phyloP scores from a whole-genome alignment of 2,888 invertebrate species.

The Andrena flavipes region DNA sequence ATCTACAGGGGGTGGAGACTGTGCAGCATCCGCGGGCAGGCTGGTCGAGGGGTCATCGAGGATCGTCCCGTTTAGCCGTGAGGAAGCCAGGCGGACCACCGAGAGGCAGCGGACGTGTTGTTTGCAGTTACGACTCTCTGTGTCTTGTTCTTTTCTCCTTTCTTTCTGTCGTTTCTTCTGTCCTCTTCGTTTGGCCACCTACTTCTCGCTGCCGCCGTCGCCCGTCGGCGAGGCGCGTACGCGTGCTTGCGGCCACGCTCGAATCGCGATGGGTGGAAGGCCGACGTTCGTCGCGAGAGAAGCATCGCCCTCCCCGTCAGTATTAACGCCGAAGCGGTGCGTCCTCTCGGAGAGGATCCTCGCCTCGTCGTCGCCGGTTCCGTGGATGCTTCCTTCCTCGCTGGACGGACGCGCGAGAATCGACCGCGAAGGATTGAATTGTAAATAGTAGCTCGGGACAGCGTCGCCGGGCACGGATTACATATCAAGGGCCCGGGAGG shows the following conservation, averaged over 20 bases:
- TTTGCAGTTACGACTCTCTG: constrained; percentile 20
- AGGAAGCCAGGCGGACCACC: constrained; percentile 36
- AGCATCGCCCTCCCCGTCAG: constrained; percentile 16
- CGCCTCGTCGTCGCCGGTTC: constrained; percentile 37
- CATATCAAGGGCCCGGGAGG: constrained; percentile 68
- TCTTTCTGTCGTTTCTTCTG: not conserved
- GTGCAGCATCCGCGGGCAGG: constrained; percentile 2
- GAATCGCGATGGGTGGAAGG: not conserved
- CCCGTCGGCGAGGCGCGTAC: constrained; percentile 43
- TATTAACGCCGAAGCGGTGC: constrained; percentile 39
- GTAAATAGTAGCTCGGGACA: constrained; percentile 51
- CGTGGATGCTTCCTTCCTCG: constrained; percentile 34
- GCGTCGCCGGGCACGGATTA: constrained; percentile 60
- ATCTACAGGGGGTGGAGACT: constrained; percentile 5
- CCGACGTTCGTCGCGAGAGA: not conserved
- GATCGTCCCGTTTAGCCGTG: constrained; percentile 43
- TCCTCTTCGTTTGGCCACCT: constrained; percentile 14
- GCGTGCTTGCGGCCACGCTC: not conserved
- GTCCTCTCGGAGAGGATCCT: constrained; percentile 32
- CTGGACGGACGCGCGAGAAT: constrained; percentile 29
- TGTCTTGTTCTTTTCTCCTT: not conserved
- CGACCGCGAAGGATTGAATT: constrained; percentile 48
- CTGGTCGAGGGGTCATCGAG: constrained; percentile 42
- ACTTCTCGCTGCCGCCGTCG: constrained; percentile 28
- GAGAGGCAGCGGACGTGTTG: constrained; percentile 32